A percentile compares a stretch with the other conserved stretches of the same genome.
Evolutionary conservation across 2,888 invertebrate species (phyloP).

Genomic region (Drosophila cognata): DNA sequence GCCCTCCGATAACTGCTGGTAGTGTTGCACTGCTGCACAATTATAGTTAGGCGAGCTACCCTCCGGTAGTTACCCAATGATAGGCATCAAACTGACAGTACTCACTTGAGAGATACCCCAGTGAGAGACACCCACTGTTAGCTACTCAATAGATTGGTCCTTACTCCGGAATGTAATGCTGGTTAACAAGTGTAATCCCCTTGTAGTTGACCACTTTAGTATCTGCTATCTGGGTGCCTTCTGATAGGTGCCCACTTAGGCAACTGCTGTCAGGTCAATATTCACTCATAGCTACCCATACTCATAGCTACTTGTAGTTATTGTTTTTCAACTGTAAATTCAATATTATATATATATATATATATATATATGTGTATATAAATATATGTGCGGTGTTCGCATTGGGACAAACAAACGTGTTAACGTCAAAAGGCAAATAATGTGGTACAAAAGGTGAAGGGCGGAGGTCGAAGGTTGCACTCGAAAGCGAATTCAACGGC

Average conservation of each 20-base stretch:
- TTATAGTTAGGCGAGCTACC: not conserved
- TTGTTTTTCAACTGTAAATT: not conserved
- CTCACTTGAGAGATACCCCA: not conserved
- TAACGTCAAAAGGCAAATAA: slow-evolving; percentile 24
- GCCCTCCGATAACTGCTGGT: not conserved
- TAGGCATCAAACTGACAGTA: not conserved
- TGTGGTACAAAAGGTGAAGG: not conserved
- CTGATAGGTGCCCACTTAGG: not conserved
- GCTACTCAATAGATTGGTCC: not conserved
- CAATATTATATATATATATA: not conserved
- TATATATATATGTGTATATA: not conserved
- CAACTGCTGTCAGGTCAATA: too few species aligned
- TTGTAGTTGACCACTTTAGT: not conserved
- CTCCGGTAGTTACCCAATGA: not conserved
- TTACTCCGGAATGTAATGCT: not conserved
- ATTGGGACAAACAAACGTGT: not conserved
- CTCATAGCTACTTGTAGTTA: too few species aligned
- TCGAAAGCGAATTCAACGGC: slow-evolving; percentile 52
- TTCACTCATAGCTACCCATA: not conserved
- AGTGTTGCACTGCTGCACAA: not conserved
- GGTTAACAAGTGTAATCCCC: not conserved
- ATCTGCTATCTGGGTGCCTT: too few species aligned
- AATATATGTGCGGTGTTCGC: not conserved
- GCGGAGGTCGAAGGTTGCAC: slow-evolving; percentile 4
- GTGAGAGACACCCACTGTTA: not conserved